These are phyloP conservation scores for Eublepharis macularius DNA, from an alignment of 2,113 vertebrate genomes.

Conservation along the genomic window DNA sequence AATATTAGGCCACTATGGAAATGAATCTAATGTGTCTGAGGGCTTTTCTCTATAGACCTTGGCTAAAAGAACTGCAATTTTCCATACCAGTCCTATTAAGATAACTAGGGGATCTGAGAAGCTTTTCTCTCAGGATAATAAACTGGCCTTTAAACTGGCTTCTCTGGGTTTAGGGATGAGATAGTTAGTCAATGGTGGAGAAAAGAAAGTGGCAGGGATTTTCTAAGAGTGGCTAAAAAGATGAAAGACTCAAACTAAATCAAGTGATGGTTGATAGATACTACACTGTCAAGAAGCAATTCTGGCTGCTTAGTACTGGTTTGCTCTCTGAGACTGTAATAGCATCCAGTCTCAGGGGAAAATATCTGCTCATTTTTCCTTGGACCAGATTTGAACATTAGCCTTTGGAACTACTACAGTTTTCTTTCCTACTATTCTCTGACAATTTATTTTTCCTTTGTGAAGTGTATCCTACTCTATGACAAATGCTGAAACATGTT, in stretches of 20 bases:
- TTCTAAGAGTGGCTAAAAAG: neutral
- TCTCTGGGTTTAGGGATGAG: neutral
- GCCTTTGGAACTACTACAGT: conserved; percentile 46
- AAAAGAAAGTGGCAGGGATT: neutral
- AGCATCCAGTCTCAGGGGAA: conserved; percentile 42
- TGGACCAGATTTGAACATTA: conserved; percentile 18
- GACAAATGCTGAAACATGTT: conserved; percentile 51
- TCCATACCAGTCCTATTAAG: neutral
- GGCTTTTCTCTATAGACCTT: neutral
- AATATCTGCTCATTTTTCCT: conserved; percentile 39
- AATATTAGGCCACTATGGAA: neutral
- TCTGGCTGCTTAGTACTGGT: neutral
- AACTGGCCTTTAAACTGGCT: neutral
- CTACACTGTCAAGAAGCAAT: neutral
- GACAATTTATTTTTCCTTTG: conserved; percentile 57
- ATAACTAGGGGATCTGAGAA: neutral
- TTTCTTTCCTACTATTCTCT: conserved; percentile 30
- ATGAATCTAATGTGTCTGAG: neutral
- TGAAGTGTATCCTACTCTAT: conserved; percentile 54
- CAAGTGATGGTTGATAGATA: neutral
- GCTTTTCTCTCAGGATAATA: neutral
- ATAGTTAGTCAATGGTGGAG: neutral
- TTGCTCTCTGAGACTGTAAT: neutral
- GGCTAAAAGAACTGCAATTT: neutral
- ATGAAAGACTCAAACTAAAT: neutral